These are phyloP conservation scores for Dexiosoma caninum DNA, from an alignment of 2,888 invertebrate genomes.

Conservation along the genomic window DNA sequence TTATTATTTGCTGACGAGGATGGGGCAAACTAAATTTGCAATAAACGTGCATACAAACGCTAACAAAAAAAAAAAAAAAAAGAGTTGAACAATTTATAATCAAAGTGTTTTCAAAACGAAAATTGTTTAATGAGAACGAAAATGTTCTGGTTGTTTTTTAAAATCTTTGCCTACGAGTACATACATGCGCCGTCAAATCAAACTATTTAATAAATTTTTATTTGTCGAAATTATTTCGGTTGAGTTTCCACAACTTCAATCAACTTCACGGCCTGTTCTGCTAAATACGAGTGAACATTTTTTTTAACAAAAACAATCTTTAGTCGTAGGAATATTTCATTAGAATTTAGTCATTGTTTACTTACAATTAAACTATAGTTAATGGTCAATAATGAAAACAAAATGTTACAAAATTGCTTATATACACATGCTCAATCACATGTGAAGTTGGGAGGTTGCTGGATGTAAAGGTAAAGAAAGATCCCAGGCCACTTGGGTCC, in stretches of 20 bases:
- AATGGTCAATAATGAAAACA: no score
- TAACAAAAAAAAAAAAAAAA: not conserved
- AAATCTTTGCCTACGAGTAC: not conserved
- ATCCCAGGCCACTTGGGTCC: no score
- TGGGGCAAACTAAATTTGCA: not conserved
- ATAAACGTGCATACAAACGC: not conserved
- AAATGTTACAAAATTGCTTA: no score
- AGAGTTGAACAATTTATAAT: slow-evolving; percentile 22
- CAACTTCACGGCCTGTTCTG: no score
- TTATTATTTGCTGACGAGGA: slow-evolving; percentile 1
- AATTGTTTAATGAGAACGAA: slow-evolving; percentile 20
- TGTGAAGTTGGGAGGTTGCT: no score
- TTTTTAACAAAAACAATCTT: no score
- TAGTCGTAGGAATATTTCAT: no score
- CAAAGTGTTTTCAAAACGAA: slow-evolving; percentile 1
- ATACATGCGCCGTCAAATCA: not conserved
- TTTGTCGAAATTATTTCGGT: not conserved
- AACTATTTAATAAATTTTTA: not conserved
- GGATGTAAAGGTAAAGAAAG: no score
- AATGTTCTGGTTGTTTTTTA: not conserved
- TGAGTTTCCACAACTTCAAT: not conserved
- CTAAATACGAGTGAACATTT: no score
- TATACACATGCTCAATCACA: no score
- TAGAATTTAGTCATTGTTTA: no score
- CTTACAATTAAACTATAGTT: no score